These are phyloP conservation scores for Dione vanillae DNA, from an alignment of 2,888 invertebrate species.

Conservation along the genomic window DNA sequence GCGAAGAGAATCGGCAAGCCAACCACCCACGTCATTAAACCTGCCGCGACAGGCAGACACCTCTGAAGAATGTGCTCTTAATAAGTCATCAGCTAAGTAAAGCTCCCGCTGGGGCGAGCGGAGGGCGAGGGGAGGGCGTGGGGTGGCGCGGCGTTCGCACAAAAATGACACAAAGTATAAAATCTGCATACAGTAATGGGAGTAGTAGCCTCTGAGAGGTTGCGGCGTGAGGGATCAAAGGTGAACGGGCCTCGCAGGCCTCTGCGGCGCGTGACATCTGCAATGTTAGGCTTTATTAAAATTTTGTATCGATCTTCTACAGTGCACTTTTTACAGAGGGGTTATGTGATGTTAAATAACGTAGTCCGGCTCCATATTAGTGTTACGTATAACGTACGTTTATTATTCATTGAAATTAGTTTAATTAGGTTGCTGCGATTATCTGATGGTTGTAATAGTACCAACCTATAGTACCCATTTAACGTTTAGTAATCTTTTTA, in stretches of 20 bases:
- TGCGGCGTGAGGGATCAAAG: conserved; percentile 71
- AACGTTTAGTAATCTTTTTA: not conserved
- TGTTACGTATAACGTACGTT: not conserved
- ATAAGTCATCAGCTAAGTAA: conserved; percentile 85
- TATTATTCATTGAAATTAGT: no score
- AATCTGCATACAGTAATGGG: conserved; percentile 81
- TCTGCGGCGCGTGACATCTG: conserved; percentile 45
- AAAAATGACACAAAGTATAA: conserved; percentile 83
- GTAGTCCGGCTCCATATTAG: not conserved
- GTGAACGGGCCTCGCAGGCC: conserved; percentile 52
- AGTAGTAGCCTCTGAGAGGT: conserved; percentile 74
- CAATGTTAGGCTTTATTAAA: conserved; percentile 44
- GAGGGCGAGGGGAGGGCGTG: conserved; percentile 42
- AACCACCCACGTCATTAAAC: conserved; percentile 79
- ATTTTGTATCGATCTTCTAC: conserved; percentile 40
- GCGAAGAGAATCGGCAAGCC: conserved; percentile 64
- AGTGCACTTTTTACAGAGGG: conserved; percentile 18
- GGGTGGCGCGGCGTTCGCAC: conserved; percentile 65
- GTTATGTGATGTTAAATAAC: not conserved
- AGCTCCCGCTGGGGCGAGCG: conserved; percentile 54
- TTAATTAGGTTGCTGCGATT: not conserved
- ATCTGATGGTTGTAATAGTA: not conserved
- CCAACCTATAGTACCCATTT: not conserved
- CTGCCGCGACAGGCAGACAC: conserved; percentile 79
- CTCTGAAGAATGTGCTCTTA: conserved; percentile 83